A percentile compares a stretch with the other conserved stretches of the same genome.
These are phyloP conservation scores for Ephestia elutella DNA, from an alignment of 1,140 invertebrate genomes.

Conservation along the genomic window DNA sequence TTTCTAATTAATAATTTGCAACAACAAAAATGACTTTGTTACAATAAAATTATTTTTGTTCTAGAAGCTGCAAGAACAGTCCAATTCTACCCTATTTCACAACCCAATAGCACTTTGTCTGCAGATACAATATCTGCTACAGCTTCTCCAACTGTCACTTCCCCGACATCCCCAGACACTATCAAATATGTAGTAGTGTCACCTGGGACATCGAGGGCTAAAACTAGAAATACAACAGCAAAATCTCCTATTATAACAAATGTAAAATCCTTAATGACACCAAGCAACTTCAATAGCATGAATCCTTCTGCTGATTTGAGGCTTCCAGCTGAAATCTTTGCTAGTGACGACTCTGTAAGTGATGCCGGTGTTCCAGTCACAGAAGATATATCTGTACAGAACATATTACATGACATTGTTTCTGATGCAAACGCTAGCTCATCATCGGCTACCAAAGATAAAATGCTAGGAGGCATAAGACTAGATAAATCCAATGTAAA, in stretches of 20 bases:
- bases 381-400: conserved; percentile 40
- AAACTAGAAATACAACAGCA: conserved; percentile 29
- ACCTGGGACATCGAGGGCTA: conserved; percentile 39
- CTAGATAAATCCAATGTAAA: conserved; percentile 40
- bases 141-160: conserved; percentile 42
- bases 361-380: conserved; percentile 40
- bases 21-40: not conserved
- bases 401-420: conserved; percentile 37
- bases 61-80: conserved; percentile 5
- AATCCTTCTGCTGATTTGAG: conserved; percentile 58
- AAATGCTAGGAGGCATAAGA: conserved; percentile 65
- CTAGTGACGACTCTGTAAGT: conserved; percentile 65
- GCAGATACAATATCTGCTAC: conserved; percentile 35
- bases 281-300: conserved; percentile 48
- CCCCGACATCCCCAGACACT: conserved; percentile 38
- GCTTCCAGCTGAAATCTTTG: conserved; percentile 67
- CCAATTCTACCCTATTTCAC: conserved; percentile 7
- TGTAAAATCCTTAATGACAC: conserved; percentile 32
- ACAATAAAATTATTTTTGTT: conserved; percentile 6
- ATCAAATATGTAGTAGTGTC: conserved; percentile 32
- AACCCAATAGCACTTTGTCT: not conserved
- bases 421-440: conserved; percentile 26
- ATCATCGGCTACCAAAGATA: conserved; percentile 44
- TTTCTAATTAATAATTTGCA: not conserved
- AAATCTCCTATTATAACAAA: conserved; percentile 14